Base-by-base conservation (phyloP, 2,888 invertebrate species). In the Caenorhabditis parvicauda region DNA sequence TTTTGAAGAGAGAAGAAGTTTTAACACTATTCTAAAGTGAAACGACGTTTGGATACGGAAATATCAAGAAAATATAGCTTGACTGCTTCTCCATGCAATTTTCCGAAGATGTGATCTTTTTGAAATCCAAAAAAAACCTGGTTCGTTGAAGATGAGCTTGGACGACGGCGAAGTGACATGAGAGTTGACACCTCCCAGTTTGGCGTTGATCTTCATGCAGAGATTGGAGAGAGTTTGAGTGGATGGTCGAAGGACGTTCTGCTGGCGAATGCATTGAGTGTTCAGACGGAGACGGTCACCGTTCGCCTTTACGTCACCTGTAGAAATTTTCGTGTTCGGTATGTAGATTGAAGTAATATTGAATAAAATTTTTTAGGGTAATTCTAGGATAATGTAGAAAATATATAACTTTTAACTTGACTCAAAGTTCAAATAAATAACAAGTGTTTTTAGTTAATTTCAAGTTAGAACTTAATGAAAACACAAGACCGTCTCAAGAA, bases 181-280 rank as follows among this genome's bases (percentile, higher is more conserved):
- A 1, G 50, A 48, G 32, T 62, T 62, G 27, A 54, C 32, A 14
- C 62, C 62, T 14, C 62, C 62, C 19, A 62, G 44, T 38, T 62
- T 62, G 21, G 58, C 54, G 41, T 62, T 62, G 38, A 62, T 62
- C 27, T 62, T 62, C 62, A 62, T 62, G 28, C 62, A 62, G 14
- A 62, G 42, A 37, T 62, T 62, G 17, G 58, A 58, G 4, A 62
- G 46, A 0, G 62, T 62, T 32, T 62, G 62, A 2, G 57, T 45
- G 6, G 54, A 54, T 1, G 49, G 28, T 37, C 48, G 45, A 12
- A 39, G 3, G 14, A 62, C 62, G 42, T 62, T 62, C 22, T 52
- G 43, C 1, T 48, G 32, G 5, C 58, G 51, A 14, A 62, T 42
- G 32, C 62, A 62, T 41, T 62, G 62, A 12, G 62, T 62, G 6